Conservation (phyloP, 2,888 invertebrate species). For the Drosophila seclusa region DNA sequence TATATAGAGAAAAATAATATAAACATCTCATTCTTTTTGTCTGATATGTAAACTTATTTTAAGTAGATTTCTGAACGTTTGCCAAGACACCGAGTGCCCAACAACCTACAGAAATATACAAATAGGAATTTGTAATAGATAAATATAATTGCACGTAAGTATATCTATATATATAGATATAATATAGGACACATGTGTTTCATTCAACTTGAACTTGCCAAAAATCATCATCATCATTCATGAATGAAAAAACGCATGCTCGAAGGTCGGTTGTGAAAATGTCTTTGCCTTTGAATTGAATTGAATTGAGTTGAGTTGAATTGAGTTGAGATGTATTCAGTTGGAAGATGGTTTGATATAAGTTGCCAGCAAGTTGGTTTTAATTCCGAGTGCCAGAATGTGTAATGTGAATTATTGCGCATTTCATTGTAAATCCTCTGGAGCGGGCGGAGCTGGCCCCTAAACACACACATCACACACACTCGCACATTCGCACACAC, state of each 20-base stretch:
- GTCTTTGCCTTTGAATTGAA: slow-evolving; percentile 29
- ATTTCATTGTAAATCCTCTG: slow-evolving; percentile 68
- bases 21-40: slow-evolving; percentile 49
- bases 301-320: slow-evolving; percentile 23
- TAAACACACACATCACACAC: slow-evolving; percentile 4
- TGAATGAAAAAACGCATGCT: slow-evolving; percentile 61
- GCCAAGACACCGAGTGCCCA: slow-evolving; percentile 54
- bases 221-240: slow-evolving; percentile 53
- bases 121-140: slow-evolving; percentile 61
- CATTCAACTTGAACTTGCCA: slow-evolving; percentile 80
- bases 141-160: slow-evolving; percentile 27
- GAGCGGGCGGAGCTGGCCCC: slow-evolving; percentile 29
- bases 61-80: slow-evolving; percentile 42
- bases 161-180: slow-evolving; percentile 16
- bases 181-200: slow-evolving; percentile 39
- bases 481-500: slow-evolving; percentile 7
- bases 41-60: slow-evolving; percentile 48
- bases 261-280: slow-evolving; percentile 37
- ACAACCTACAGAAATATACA: slow-evolving; percentile 8
- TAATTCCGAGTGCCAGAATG: slow-evolving; percentile 46
- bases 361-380: slow-evolving; percentile 31
- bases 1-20: slow-evolving; percentile 39
- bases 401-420: slow-evolving; percentile 74
- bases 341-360: slow-evolving; percentile 63
- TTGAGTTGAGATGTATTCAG: slow-evolving; percentile 42